Conservation (phyloP, 2,888 invertebrate genomes). For the Melanargia galathea region DNA sequence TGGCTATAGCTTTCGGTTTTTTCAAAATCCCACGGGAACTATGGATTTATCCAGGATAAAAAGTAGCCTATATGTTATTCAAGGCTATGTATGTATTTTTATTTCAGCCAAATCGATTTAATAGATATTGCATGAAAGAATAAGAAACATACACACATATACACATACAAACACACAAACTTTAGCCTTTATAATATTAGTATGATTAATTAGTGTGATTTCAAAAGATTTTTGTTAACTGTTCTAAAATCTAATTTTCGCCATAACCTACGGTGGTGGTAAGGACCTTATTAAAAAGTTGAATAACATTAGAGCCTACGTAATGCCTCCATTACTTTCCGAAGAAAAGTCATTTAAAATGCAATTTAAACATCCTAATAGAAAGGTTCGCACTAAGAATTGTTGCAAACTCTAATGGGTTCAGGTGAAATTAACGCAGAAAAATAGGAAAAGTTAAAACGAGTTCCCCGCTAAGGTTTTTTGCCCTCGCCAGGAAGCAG, state of each 20-base stretch:
- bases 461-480: conserved; percentile 76
- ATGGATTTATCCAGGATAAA: too few species aligned
- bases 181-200: too few species aligned
- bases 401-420: conserved; percentile 82
- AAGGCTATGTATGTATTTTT: too few species aligned
- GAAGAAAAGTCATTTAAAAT: conserved; percentile 67
- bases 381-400: conserved; percentile 60
- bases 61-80: too few species aligned
- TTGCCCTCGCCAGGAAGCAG: conserved; percentile 64
- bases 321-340: conserved; percentile 31
- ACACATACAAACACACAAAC: too few species aligned
- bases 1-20: too few species aligned
- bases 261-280: background rate
- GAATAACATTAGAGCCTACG: conserved; percentile 24
- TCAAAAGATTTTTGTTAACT: background rate
- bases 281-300: conserved; percentile 23
- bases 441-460: conserved; percentile 83
- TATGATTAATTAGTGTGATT: too few species aligned
- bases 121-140: too few species aligned
- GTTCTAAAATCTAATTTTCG: background rate
- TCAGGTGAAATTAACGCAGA: conserved; percentile 73
- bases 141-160: too few species aligned
- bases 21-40: too few species aligned
- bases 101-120: too few species aligned
- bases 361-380: conserved; percentile 74